phyloP scores from a whole-genome alignment of 2,113 vertebrate species.

The Lophius piscatorius region DNA sequence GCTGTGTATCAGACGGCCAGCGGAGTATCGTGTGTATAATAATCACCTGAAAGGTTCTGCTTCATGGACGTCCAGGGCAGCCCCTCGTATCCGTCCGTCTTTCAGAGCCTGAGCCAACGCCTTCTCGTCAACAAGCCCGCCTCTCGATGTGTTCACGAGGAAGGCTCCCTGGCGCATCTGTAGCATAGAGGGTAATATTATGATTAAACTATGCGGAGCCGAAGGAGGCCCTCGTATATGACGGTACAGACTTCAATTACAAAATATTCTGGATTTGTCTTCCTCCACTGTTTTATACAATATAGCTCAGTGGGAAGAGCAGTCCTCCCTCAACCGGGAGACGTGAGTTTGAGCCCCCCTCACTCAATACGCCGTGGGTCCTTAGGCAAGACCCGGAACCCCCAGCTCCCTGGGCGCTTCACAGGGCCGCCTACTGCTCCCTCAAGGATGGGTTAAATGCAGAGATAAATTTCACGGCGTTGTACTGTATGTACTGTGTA shows the following conservation, averaged over 20 bases:
- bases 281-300: no score
- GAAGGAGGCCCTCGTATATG: neutral
- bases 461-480: no score
- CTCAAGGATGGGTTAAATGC: no score
- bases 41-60: conserved; percentile 89
- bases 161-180: conserved; percentile 93
- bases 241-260: neutral
- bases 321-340: no score
- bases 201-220: conserved; percentile 3
- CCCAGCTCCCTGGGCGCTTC: no score
- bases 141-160: conserved; percentile 89
- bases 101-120: conserved; percentile 90
- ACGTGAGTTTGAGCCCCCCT: no score
- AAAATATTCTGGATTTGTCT: neutral
- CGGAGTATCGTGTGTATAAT: no score
- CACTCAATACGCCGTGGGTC: no score
- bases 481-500: no score
- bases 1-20: neutral
- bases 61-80: conserved; percentile 89
- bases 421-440: no score
- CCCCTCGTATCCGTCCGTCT: conserved; percentile 90
- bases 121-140: conserved; percentile 89
- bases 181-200: neutral
- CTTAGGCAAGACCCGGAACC: no score
- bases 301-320: no score